Percentiles rank a stretch among this genome's conserved stretches.
Conservation (phyloP, 1,140 invertebrate genomes). For the Pteromalus puparum region DNA sequence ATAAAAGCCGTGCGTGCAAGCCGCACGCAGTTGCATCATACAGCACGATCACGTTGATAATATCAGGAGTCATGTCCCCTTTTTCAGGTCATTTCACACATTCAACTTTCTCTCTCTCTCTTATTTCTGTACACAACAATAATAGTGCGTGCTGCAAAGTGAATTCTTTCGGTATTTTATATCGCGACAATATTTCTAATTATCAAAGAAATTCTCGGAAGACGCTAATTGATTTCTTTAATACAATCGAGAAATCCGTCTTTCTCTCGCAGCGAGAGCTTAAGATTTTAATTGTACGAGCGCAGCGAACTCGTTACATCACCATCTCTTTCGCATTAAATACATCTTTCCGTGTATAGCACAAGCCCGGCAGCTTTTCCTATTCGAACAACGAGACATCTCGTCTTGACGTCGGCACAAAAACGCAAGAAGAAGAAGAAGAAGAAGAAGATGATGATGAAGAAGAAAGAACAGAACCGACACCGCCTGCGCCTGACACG, state of each 20-base stretch:
- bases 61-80: constrained; percentile 27
- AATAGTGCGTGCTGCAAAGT: neutral
- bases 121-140: neutral
- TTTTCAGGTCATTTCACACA: constrained; percentile 2
- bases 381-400: too few relatives aligned
- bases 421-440: too few relatives aligned
- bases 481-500: too few relatives aligned
- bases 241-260: too few relatives aligned
- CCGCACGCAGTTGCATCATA: neutral
- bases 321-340: neutral
- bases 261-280: too few relatives aligned
- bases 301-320: neutral
- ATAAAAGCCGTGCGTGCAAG: constrained; percentile 3
- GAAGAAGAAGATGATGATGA: too few relatives aligned
- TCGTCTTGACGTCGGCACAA: neutral
- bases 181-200: too few relatives aligned
- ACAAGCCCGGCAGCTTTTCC: neutral
- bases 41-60: constrained; percentile 15
- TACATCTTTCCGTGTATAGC: neutral
- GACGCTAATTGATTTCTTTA: too few relatives aligned
- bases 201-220: too few relatives aligned
- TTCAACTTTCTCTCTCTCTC: constrained; percentile 33
- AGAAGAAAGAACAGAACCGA: too few relatives aligned
- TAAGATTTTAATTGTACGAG: too few relatives aligned
- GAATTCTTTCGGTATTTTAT: too few relatives aligned